Percentiles rank a stretch among this genome's conserved stretches.
phyloP scores from a whole-genome alignment of 2,113 vertebrate species.

The Hydrolagus affinis region DNA sequence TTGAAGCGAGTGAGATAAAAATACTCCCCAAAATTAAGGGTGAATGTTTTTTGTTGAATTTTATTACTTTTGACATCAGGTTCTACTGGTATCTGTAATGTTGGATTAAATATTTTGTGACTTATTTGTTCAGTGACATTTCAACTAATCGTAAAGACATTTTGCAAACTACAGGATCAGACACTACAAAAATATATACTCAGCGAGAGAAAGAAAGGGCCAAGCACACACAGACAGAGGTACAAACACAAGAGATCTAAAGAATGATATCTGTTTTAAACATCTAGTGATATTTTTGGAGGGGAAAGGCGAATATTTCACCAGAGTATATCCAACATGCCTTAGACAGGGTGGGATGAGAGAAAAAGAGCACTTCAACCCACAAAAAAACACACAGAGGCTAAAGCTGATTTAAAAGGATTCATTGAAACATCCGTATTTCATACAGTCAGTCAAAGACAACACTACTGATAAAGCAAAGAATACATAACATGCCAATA shows the following conservation, averaged over 20 bases:
- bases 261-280: constrained; percentile 22
- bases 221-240: constrained; percentile 1
- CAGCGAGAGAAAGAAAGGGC: constrained; percentile 9
- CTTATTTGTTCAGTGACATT: constrained; percentile 57
- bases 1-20: no score
- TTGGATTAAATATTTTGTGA: constrained; percentile 34
- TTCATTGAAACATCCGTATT: constrained; percentile 22
- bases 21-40: constrained; percentile 13
- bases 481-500: constrained; percentile 17
- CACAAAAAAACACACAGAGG: not conserved
- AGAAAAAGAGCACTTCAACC: not conserved
- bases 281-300: constrained; percentile 15
- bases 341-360: not conserved
- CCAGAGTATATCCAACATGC: constrained; percentile 22
- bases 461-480: constrained; percentile 27
- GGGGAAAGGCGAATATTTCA: not conserved
- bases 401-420: constrained; percentile 19
- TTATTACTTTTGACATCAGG: constrained; percentile 54
- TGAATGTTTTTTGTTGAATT: constrained; percentile 43
- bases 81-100: constrained; percentile 44
- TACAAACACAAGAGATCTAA: constrained; percentile 23
- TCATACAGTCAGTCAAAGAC: constrained; percentile 31
- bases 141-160: constrained; percentile 44
- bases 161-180: constrained; percentile 26
- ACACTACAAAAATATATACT: constrained; percentile 25